Conservation (phyloP, 2,113 vertebrate genomes). For the Labeo rohita region DNA sequence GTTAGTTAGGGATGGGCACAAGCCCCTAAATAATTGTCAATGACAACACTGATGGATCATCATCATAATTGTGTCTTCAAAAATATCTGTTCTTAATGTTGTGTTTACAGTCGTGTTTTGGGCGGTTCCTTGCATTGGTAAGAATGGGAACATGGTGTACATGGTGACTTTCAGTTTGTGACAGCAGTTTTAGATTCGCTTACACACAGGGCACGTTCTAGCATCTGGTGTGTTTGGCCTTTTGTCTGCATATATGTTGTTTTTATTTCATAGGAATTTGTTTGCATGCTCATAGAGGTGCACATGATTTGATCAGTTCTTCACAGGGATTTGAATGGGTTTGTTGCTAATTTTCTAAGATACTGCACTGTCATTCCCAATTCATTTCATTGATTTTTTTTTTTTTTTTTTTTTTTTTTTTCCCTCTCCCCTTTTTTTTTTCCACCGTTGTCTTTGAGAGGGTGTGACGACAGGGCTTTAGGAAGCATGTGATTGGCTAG, state of each 20-base stretch:
- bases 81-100: neutral
- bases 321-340: neutral
- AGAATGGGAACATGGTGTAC: neutral
- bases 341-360: neutral
- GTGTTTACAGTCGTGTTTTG: neutral
- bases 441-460: conserved; percentile 5
- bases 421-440: neutral
- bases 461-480: conserved; percentile 17
- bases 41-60: neutral
- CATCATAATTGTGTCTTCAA: neutral
- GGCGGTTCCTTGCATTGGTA: neutral
- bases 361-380: conserved; percentile 42
- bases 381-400: conserved; percentile 39
- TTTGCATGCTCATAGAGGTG: neutral
- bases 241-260: neutral
- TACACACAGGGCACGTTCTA: neutral
- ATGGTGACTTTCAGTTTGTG: neutral
- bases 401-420: neutral
- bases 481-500: neutral
- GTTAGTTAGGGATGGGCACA: conserved; percentile 30
- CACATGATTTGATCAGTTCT: neutral
- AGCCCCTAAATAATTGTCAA: neutral
- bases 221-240: neutral
- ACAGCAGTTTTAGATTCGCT: neutral
- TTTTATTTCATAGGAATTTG: neutral